Base-by-base conservation (phyloP, 2,888 invertebrate species). In the Mechanitis mazaeus region DNA sequence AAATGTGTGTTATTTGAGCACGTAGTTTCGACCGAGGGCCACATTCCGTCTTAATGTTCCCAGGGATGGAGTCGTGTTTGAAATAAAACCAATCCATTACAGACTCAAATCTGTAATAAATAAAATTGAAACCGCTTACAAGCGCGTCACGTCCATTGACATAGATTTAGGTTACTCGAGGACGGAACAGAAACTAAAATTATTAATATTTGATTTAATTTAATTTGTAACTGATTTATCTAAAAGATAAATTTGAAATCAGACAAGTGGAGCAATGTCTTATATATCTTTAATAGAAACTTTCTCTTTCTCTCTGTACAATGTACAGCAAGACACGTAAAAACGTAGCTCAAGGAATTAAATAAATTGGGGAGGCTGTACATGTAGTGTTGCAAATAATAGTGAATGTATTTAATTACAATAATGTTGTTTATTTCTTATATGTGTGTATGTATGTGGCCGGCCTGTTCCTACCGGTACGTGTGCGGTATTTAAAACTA, bases 401-500 rank as follows among this genome's bases (percentile, higher is more conserved):
- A 20, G 20, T 20, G 20, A 20, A 28, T 28, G 4, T 31, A 31
- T 31, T 1, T 31, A 31, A 3, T 9, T 50, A 31, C 31, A 50
- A 1, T 31, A 6, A 31, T 12, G 2, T 7, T 50, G 5, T 31
- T 31, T 31, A 31, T 7, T 31, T 50, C 2, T 20, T 47, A 1
- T 47, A 1, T 50, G 5, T 9, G 6, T 50, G 2, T 9, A 33
- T 20, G 63, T 61, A 3, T 60, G 59, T 20, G 46, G 20, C 6
- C 54, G 28, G 59, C 65, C 61, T 64, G 61, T 59, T 11, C 50
- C 59, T 65, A 67, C 67, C 69, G 66, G 69, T 67, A 69, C 67
- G 56, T 62, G 66, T 59, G 64, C 64, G 63, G 64, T 59, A 59
- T 71, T 69, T 64, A 63, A 58, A 59, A 64, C 71, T 62, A 66